A percentile compares a stretch with the other conserved stretches of the same genome.
phyloP scores from a whole-genome alignment of 2,888 invertebrate species.

The Limnephilus rhombicus region DNA sequence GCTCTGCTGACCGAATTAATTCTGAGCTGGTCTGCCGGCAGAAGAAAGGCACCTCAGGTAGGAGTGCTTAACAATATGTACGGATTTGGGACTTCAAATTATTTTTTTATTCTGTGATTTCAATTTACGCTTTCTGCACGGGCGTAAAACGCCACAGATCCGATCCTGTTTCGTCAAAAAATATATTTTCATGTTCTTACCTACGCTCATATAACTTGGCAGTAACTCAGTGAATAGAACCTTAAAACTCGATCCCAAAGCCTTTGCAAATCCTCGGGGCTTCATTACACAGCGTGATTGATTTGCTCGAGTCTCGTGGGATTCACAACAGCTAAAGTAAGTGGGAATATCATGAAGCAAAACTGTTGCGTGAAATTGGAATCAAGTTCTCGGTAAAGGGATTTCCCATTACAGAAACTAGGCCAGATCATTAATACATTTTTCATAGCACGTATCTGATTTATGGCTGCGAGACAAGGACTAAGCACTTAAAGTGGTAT shows the following conservation, averaged over 20 bases:
- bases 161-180: neutral
- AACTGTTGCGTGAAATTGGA: neutral
- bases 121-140: too few relatives aligned
- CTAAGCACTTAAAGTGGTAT: too few relatives aligned
- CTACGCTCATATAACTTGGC: neutral
- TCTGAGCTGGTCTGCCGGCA: too few relatives aligned
- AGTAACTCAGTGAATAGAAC: neutral
- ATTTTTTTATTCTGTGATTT: too few relatives aligned
- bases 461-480: too few relatives aligned
- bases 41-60: too few relatives aligned
- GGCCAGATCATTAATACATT: neutral
- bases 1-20: too few relatives aligned
- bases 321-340: neutral
- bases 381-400: neutral
- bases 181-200: neutral
- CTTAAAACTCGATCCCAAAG: neutral
- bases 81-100: too few relatives aligned
- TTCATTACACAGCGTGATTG: neutral
- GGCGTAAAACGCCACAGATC: neutral
- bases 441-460: too few relatives aligned
- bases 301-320: neutral
- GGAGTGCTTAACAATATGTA: too few relatives aligned
- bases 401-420: neutral
- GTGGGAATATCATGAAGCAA: neutral
- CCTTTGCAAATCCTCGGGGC: neutral